Evolutionary conservation across 2,797 vertebrate genomes (phyloP).

Genomic region (Enteromius viviparus): DNA sequence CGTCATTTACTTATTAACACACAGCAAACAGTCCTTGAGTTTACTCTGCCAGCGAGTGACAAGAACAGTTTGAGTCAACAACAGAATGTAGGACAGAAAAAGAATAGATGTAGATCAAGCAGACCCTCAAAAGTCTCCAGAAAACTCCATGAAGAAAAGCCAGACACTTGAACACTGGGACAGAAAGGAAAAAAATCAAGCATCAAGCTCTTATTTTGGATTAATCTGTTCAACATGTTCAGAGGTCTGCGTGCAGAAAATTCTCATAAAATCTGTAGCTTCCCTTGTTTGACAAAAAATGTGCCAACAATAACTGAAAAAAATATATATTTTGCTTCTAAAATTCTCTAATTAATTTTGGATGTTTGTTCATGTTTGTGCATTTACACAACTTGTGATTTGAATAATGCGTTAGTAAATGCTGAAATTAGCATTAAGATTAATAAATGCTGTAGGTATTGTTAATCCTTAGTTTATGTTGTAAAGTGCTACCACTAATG

Average conservation of each 20-base stretch:
- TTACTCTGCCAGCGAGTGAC: slow-evolving; percentile 41
- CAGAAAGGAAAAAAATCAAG: background rate
- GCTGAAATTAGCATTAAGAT: too few species aligned
- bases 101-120: slow-evolving; percentile 4
- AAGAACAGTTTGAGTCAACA: slow-evolving; percentile 29
- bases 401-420: too few species aligned
- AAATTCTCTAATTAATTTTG: background rate
- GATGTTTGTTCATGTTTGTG: background rate
- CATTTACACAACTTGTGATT: too few species aligned
- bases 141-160: background rate
- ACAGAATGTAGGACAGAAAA: slow-evolving; percentile 1
- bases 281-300: background rate
- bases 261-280: background rate
- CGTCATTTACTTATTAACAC: slow-evolving; percentile 52
- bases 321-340: background rate
- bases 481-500: background rate
- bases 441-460: too few species aligned
- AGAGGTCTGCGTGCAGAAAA: background rate
- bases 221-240: slow-evolving; percentile 4
- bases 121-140: background rate
- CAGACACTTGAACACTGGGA: background rate
- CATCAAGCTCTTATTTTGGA: background rate
- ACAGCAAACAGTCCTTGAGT: slow-evolving; percentile 46
- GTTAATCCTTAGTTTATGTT: background rate
- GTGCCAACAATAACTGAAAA: background rate